Evolutionary conservation across 2,797 vertebrate species (phyloP).

Genomic region (Notolepis coatsorum): DNA sequence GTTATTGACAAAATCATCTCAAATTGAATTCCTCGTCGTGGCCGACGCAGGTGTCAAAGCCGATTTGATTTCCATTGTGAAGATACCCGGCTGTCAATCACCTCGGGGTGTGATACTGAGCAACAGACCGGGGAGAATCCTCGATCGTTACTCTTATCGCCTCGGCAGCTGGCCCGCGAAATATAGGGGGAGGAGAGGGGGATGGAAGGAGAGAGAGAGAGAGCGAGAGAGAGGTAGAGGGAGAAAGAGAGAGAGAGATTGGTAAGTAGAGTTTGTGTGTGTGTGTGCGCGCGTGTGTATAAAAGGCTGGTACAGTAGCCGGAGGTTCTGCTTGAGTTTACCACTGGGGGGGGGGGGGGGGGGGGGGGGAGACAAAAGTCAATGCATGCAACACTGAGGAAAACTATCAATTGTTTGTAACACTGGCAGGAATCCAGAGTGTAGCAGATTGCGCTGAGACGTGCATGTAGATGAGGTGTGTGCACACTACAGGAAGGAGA

Average conservation of each 20-base stretch:
- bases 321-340: conserved; percentile 35
- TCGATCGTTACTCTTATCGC: conserved; percentile 73
- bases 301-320: conserved; percentile 21
- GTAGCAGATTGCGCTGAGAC: conserved; percentile 12
- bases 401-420: conserved; percentile 29
- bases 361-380: background rate
- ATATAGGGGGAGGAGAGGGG: background rate
- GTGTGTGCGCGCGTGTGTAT: background rate
- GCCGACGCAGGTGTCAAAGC: conserved; percentile 66
- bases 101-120: conserved; percentile 52
- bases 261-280: background rate
- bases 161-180: conserved; percentile 26
- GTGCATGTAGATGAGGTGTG: conserved; percentile 4
- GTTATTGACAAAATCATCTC: conserved; percentile 71
- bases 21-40: conserved; percentile 72
- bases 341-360: conserved; percentile 2
- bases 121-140: conserved; percentile 64
- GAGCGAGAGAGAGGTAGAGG: background rate
- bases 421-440: conserved; percentile 18
- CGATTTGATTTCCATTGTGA: conserved; percentile 66
- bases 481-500: background rate
- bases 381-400: conserved; percentile 11
- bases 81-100: conserved; percentile 73
- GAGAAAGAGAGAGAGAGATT: background rate
- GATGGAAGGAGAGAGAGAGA: background rate